Percentiles rank a stretch among this genome's conserved stretches.
Conservation (phyloP, 2,888 invertebrate genomes). For the Caenorhabditis japonica region DNA sequence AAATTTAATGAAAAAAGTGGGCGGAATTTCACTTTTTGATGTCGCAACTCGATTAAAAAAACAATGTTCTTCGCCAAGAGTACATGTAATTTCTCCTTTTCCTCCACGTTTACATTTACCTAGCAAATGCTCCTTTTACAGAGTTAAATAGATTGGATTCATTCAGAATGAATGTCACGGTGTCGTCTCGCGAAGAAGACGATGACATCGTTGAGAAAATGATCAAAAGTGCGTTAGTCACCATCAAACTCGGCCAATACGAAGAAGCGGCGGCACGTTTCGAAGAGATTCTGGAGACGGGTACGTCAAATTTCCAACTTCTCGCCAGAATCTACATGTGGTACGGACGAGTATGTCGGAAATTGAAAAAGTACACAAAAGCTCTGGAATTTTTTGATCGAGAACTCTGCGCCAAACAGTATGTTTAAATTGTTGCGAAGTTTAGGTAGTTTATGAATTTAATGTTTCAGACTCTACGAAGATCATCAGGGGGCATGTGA, state of each 20-base stretch:
- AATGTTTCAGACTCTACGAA: conserved; percentile 13
- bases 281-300: conserved; percentile 23
- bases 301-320: conserved; percentile 23
- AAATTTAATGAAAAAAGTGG: too few relatives aligned
- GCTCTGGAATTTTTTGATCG: conserved; percentile 27
- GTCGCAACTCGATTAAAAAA: too few relatives aligned
- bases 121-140: too few relatives aligned
- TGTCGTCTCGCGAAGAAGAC: conserved; percentile 14
- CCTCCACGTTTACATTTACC: too few relatives aligned
- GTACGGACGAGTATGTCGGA: conserved; percentile 22
- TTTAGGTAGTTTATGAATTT: background rate
- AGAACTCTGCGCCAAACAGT: conserved; percentile 16
- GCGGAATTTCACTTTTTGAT: too few relatives aligned
- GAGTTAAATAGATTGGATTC: too few relatives aligned
- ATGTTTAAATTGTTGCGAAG: background rate
- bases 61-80: too few relatives aligned
- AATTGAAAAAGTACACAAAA: conserved; percentile 5
- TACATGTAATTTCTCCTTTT: too few relatives aligned
- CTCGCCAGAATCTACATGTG: conserved; percentile 37
- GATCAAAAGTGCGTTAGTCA: conserved; percentile 13
- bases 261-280: conserved; percentile 16
- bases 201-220: conserved; percentile 16
- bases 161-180: conserved; percentile 16
- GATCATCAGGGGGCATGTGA: conserved; percentile 10
- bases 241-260: conserved; percentile 14